These are phyloP conservation scores for Sebastes glaucus DNA, from an alignment of 2,797 vertebrate genomes.

Conservation along the genomic window DNA sequence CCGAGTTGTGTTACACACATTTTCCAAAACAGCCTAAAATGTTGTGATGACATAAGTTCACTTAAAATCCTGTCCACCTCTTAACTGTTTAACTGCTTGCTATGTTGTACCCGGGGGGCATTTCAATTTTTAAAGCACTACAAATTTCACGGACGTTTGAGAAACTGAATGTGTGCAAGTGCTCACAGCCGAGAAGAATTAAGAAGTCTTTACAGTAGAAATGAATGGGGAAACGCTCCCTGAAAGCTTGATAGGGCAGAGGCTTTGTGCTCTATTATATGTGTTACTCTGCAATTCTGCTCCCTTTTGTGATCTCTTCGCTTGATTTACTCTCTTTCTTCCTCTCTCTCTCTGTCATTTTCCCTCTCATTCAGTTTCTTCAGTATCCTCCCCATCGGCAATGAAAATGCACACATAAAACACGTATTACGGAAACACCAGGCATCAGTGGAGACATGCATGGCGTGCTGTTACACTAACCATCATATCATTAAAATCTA, in stretches of 20 bases:
- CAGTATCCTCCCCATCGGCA: not conserved
- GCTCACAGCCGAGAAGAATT: not conserved
- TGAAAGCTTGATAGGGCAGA: constrained; percentile 9
- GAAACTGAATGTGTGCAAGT: not conserved
- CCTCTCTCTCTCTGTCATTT: not conserved
- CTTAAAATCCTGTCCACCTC: constrained; percentile 10
- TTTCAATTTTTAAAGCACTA: constrained; percentile 19
- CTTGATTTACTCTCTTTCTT: not conserved
- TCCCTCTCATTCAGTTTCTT: not conserved
- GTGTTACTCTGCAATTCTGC: not conserved
- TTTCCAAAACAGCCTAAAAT: not conserved
- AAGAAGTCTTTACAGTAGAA: constrained; percentile 4
- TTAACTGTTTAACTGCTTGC: constrained; percentile 24
- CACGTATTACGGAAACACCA: not conserved
- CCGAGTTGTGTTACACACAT: not conserved
- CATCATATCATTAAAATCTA: constrained; percentile 8
- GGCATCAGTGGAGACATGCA: not conserved
- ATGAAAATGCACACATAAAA: not conserved
- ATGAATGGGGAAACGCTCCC: not conserved
- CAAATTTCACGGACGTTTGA: constrained; percentile 13
- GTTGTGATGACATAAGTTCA: not conserved
- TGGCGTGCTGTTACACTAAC: not conserved
- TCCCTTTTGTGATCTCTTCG: not conserved
- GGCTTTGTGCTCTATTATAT: not conserved
- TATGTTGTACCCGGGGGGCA: constrained; percentile 13